Conservation (phyloP, 1,140 invertebrate species). For the Drosophila setifemur region DNA sequence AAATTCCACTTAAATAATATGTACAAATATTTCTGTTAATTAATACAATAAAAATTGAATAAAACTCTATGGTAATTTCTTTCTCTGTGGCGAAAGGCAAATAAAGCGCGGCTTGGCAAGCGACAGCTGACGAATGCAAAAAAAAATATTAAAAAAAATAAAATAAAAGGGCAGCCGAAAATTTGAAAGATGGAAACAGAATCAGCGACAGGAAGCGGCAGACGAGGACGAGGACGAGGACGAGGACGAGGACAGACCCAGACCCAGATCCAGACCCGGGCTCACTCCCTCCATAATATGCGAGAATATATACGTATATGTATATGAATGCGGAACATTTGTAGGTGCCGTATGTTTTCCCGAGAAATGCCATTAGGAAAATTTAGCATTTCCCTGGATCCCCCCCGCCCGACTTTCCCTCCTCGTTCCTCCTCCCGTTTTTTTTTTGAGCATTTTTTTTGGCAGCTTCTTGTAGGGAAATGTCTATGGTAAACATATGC, state of each 20-base stretch:
- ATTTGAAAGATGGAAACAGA: constrained; percentile 47
- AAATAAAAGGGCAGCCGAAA: not conserved
- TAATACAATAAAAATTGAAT: too few species aligned
- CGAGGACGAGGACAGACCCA: too few species aligned
- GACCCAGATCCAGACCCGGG: constrained; percentile 15
- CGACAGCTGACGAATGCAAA: constrained; percentile 42
- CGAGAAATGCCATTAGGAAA: constrained; percentile 63
- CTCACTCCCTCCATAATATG: too few species aligned
- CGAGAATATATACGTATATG: constrained; percentile 60
- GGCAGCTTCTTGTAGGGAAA: constrained; percentile 10
- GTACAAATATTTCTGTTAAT: too few species aligned
- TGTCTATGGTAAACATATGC: constrained; percentile 66
- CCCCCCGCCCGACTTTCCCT: not conserved
- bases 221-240: too few species aligned
- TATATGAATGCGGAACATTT: too few species aligned
- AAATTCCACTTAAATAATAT: too few species aligned
- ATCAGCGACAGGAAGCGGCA: constrained; percentile 60
- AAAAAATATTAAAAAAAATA: too few species aligned
- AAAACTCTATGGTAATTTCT: too few species aligned
- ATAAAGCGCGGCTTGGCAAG: constrained; percentile 10
- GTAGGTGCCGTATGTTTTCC: constrained; percentile 14
- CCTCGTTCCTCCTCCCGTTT: not conserved
- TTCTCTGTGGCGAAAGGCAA: not conserved
- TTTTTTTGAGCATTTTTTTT: constrained; percentile 6
- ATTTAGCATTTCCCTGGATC: constrained; percentile 46